A percentile compares a stretch with the other conserved stretches of the same genome.
Conservation (phyloP, 1,140 invertebrate genomes). For the Trissolcus basalis region DNA sequence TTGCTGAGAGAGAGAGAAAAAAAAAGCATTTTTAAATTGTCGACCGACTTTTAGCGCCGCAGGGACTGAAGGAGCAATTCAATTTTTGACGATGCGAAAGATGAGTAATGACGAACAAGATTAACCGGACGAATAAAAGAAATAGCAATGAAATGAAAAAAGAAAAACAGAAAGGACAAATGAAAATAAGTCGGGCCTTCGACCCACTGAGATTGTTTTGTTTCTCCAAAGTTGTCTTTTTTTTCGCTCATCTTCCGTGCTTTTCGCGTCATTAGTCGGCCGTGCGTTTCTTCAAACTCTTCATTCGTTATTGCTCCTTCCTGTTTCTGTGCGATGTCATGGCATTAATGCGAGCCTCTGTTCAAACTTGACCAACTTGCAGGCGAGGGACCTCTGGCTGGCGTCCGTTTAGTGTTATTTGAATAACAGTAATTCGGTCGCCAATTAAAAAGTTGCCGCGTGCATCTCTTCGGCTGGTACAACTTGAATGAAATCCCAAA, state of each 20-base stretch:
- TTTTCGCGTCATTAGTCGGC: too few species aligned
- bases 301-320: conserved; percentile 31
- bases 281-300: conserved; percentile 17
- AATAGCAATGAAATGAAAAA: conserved; percentile 45
- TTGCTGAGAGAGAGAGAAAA: background rate
- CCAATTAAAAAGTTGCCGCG: conserved; percentile 31
- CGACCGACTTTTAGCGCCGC: background rate
- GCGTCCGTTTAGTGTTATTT: conserved; percentile 10
- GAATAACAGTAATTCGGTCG: conserved; percentile 42
- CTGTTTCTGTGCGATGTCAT: conserved; percentile 26
- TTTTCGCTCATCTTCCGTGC: background rate
- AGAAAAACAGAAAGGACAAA: too few species aligned
- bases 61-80: background rate
- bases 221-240: too few species aligned
- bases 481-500: conserved; percentile 31
- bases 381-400: background rate
- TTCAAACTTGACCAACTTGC: conserved; percentile 18
- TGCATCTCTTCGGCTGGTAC: background rate
- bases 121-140: conserved; percentile 12
- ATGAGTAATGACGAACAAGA: conserved; percentile 4
- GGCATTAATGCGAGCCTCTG: conserved; percentile 17
- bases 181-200: conserved; percentile 8
- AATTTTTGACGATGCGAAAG: background rate
- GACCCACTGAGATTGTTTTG: conserved; percentile 31
- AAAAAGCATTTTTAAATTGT: conserved; percentile 8